Conservation (phyloP, 2,888 invertebrate genomes). For the Drosophila yooni region DNA sequence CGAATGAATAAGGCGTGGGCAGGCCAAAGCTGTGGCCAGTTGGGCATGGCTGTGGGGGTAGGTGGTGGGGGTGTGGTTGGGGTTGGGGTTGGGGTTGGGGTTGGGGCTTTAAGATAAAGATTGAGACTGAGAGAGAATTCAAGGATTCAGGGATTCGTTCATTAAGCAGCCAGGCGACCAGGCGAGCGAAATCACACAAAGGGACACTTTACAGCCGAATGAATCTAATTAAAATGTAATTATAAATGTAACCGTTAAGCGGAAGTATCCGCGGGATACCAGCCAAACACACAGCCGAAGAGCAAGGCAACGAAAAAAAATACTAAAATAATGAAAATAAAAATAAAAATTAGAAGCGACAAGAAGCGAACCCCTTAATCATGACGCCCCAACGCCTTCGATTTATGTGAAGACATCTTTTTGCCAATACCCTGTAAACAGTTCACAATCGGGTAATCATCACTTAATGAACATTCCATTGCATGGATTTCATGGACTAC, state of each 20-base stretch:
- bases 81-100: neutral
- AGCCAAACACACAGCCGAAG: conserved; percentile 52
- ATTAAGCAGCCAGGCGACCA: conserved; percentile 68
- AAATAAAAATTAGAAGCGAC: conserved; percentile 78
- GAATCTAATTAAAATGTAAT: conserved; percentile 86
- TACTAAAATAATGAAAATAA: conserved; percentile 70
- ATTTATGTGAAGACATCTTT: conserved; percentile 59
- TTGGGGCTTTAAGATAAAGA: conserved; percentile 28
- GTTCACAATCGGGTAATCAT: no score
- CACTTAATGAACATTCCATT: neutral
- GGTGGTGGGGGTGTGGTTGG: neutral
- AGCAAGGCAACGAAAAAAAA: conserved; percentile 23
- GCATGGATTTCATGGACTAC: no score
- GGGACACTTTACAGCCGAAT: conserved; percentile 86
- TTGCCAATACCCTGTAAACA: conserved; percentile 15
- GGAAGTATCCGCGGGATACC: conserved; percentile 84
- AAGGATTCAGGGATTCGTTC: conserved; percentile 57
- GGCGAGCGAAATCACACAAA: conserved; percentile 80
- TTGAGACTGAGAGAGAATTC: conserved; percentile 17
- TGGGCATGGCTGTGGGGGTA: conserved; percentile 13
- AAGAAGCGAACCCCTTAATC: conserved; percentile 78
- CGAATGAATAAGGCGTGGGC: conserved; percentile 65
- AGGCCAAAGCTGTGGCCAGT: conserved; percentile 53
- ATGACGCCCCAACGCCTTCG: conserved; percentile 76
- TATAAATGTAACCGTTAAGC: conserved; percentile 84